Percentiles rank a stretch among this genome's conserved stretches.
Conservation (phyloP, 2,113 vertebrate species). For the Oryzias celebensis region DNA sequence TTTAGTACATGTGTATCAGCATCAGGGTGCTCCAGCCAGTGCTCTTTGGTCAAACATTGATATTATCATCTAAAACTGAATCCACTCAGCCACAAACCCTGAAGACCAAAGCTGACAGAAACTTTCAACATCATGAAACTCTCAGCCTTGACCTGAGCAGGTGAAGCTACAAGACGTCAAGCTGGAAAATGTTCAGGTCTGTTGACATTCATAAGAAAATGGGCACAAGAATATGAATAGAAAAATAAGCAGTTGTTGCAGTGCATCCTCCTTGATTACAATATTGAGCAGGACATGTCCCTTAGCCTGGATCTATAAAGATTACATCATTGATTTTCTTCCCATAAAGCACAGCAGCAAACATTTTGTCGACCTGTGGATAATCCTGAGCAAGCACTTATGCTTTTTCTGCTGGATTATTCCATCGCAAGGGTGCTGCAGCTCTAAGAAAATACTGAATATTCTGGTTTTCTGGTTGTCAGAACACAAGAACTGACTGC, state of each 20-base stretch:
- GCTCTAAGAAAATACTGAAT: background rate
- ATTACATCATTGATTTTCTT: slow-evolving; percentile 17
- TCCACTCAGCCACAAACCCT: too few species aligned
- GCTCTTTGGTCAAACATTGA: too few species aligned
- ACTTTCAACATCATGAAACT: too few species aligned
- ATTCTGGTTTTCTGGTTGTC: too few species aligned
- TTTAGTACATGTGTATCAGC: too few species aligned
- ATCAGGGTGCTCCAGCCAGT: too few species aligned
- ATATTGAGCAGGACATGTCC: slow-evolving; percentile 9
- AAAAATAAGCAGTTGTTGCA: slow-evolving; percentile 9
- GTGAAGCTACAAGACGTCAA: too few species aligned
- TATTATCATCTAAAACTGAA: too few species aligned
- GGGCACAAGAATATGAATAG: background rate
- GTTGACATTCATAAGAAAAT: background rate
- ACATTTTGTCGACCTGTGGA: slow-evolving; percentile 11
- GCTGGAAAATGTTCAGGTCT: too few species aligned
- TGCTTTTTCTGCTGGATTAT: slow-evolving; percentile 7
- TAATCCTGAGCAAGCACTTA: slow-evolving; percentile 5
- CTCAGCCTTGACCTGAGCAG: too few species aligned
- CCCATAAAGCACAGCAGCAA: slow-evolving; percentile 8
- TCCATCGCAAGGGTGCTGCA: background rate
- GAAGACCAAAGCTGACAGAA: too few species aligned
- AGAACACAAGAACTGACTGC: too few species aligned
- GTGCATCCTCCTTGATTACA: slow-evolving; percentile 23
- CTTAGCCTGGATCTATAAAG: slow-evolving; percentile 25